These are phyloP conservation scores for Sphaerophoria rueppellii DNA, from an alignment of 2,888 invertebrate genomes.

Conservation along the genomic window DNA sequence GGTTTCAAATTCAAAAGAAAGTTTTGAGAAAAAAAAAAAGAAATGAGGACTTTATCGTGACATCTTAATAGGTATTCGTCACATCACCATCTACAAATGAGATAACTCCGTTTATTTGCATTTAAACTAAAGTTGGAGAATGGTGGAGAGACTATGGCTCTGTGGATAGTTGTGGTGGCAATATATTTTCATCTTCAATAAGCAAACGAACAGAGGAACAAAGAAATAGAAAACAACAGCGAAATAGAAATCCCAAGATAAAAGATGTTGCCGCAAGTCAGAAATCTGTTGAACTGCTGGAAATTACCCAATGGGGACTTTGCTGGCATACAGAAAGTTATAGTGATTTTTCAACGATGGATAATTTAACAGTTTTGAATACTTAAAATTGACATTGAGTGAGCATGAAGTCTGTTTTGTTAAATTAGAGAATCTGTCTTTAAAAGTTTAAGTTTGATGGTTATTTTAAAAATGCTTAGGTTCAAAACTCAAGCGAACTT, in stretches of 20 bases:
- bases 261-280: constrained; percentile 64
- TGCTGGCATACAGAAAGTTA: no score
- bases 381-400: no score
- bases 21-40: neutral
- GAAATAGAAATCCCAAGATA: constrained; percentile 28
- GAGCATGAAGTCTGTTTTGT: no score
- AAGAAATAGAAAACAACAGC: constrained; percentile 2
- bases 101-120: constrained; percentile 66
- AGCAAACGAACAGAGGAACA: constrained; percentile 26
- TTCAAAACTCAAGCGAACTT: no score
- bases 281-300: constrained; percentile 60
- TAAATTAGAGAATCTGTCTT: no score
- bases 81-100: constrained; percentile 72
- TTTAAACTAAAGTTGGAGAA: constrained; percentile 17
- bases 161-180: constrained; percentile 29
- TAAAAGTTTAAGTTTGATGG: no score
- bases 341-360: no score
- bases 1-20: constrained; percentile 52
- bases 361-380: no score
- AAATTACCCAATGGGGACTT: constrained; percentile 21
- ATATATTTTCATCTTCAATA: constrained; percentile 54
- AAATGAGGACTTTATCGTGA: constrained; percentile 55
- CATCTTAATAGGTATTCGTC: constrained; percentile 72
- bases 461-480: no score
- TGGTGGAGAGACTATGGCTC: neutral